Conservation (phyloP, 2,113 vertebrate species). For the Etheostoma cragini region DNA sequence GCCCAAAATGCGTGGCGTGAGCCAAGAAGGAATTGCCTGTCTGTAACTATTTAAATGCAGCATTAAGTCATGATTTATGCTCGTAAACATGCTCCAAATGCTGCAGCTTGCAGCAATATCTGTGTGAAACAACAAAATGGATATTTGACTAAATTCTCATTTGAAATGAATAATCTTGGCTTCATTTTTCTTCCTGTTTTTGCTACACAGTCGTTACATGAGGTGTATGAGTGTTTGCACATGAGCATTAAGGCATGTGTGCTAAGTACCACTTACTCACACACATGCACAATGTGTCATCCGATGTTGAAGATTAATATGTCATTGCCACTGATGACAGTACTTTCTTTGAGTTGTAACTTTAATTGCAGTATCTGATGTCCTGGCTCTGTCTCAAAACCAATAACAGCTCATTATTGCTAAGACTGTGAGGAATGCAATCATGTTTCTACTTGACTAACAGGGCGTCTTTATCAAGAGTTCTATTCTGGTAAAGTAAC, state of each 20-base stretch:
- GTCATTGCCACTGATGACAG: constrained; percentile 45
- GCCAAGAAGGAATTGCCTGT: constrained; percentile 86
- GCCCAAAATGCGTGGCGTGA: constrained; percentile 47
- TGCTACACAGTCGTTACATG: constrained; percentile 42
- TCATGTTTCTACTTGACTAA: constrained; percentile 59
- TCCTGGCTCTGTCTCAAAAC: constrained; percentile 41
- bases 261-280: background rate
- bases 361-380: constrained; percentile 35
- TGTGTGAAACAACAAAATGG: constrained; percentile 78
- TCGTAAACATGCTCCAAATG: constrained; percentile 79
- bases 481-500: constrained; percentile 42
- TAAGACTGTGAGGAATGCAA: constrained; percentile 47
- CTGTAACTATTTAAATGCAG: constrained; percentile 84
- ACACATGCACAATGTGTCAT: constrained; percentile 4
- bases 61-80: constrained; percentile 82
- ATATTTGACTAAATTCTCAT: constrained; percentile 80
- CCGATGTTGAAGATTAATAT: constrained; percentile 45
- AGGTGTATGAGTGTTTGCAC: background rate
- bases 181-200: constrained; percentile 59
- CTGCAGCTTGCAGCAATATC: constrained; percentile 82
- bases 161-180: constrained; percentile 72
- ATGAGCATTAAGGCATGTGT: constrained; percentile 6
- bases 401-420: constrained; percentile 34
- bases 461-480: constrained; percentile 48
- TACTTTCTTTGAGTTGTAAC: constrained; percentile 31